phyloP scores from a whole-genome alignment of 2,113 vertebrate species.

The Alouatta palliata region DNA sequence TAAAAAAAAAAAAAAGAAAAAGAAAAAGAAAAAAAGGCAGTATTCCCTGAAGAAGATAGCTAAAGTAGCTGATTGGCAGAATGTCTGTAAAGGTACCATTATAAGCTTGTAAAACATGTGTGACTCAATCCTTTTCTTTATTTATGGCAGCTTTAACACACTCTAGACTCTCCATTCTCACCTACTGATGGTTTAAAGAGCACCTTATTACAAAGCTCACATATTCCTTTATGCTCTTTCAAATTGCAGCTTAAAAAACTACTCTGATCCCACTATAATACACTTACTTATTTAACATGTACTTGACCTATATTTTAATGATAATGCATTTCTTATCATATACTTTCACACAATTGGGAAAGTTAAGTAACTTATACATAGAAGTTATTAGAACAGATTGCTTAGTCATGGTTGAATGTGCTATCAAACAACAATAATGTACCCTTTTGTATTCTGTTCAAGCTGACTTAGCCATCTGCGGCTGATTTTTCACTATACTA shows the following conservation, averaged over 20 bases:
- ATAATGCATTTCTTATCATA: not conserved
- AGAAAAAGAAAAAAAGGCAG: constrained; percentile 21
- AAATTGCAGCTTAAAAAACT: not conserved
- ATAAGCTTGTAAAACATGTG: constrained; percentile 20
- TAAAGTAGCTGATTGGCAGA: not conserved
- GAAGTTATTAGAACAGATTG: constrained; percentile 58
- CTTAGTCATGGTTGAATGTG: constrained; percentile 1
- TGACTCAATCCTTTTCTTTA: not conserved
- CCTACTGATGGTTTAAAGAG: not conserved
- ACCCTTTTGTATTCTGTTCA: constrained; percentile 35
- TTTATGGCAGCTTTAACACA: not conserved
- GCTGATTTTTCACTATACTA: constrained; percentile 39
- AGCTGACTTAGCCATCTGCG: constrained; percentile 31
- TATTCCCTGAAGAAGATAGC: not conserved
- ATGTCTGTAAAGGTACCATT: not conserved
- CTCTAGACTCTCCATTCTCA: not conserved
- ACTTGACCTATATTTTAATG: not conserved
- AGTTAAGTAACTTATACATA: not conserved
- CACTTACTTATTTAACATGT: not conserved
- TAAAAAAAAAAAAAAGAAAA: constrained; percentile 60
- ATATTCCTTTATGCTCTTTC: not conserved
- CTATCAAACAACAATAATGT: constrained; percentile 52
- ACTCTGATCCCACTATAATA: not conserved
- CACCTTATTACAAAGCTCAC: not conserved
- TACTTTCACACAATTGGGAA: not conserved